A percentile compares a stretch with the other conserved stretches of the same genome.
phyloP scores from a whole-genome alignment of 2,797 vertebrate genomes.

The Acipenser ruthenus region DNA sequence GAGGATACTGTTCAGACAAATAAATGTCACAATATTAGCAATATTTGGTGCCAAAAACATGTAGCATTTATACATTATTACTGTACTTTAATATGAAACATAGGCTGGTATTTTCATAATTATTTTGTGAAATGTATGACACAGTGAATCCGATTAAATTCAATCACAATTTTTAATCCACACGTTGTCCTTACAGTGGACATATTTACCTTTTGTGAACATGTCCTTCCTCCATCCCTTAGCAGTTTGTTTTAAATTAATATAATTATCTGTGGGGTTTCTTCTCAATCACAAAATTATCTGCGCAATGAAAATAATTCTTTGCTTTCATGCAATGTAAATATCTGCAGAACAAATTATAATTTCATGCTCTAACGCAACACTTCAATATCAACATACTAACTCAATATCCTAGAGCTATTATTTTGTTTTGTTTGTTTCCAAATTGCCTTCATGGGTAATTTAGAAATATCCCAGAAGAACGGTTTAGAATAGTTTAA shows the following conservation, averaged over 20 bases:
- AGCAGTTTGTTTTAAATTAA: constrained; percentile 44
- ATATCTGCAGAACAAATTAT: constrained; percentile 66
- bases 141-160: too few relatives aligned
- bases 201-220: background rate
- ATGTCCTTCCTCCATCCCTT: constrained; percentile 27
- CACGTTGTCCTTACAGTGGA: too few relatives aligned
- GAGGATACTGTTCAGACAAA: too few relatives aligned
- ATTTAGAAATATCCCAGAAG: constrained; percentile 41
- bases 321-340: constrained; percentile 60
- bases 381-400: constrained; percentile 56
- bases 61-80: too few relatives aligned
- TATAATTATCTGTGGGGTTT: constrained; percentile 57
- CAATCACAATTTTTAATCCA: too few relatives aligned
- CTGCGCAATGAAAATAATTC: constrained; percentile 38
- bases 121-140: too few relatives aligned
- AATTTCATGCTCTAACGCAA: constrained; percentile 60
- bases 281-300: constrained; percentile 48
- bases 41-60: too few relatives aligned
- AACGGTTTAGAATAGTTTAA: constrained; percentile 30
- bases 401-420: constrained; percentile 45
- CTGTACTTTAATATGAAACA: too few relatives aligned
- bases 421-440: constrained; percentile 45
- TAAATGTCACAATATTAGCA: too few relatives aligned
- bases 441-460: constrained; percentile 44
- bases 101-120: too few relatives aligned